Base-by-base conservation (phyloP, 35 echinoderm and acorn worm genomes). In the Patiria miniata region DNA sequence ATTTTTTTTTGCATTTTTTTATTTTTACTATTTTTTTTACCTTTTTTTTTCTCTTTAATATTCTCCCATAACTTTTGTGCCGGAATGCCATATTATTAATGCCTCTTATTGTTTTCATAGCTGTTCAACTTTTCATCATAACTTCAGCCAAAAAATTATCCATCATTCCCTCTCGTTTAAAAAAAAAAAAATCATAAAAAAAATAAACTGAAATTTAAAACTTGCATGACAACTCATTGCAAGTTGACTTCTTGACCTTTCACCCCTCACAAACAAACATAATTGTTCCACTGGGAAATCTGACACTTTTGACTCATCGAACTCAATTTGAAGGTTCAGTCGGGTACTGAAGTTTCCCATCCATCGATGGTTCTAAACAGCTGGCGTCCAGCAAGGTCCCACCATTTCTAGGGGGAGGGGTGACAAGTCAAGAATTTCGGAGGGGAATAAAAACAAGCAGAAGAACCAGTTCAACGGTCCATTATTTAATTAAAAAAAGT, bases 81-180 rank as follows among this genome's bases (percentile, higher is more conserved):
- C 68, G 88, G 88, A 90, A 90, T 90, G 88, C 82, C 53, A 60
- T 90, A 33, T 83, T 77, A 65, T 52, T 18, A 44, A 44, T 80
- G 38, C 44, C 44, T 80, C 78, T 52, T 80, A 80, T 80, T 80
- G 16, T 80, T 40, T 44, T 44, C 18, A 40, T 44, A 80, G 78
- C 39, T 39, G 18, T 80, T 80, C 78, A 80, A 44, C 38, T 52
- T 80, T 80, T 80, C 78, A 80, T 80, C 22, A 52, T 52, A 80
- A 52, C 44, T 40, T 80, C 44, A 80, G 78, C 38, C 78, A 80
- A 80, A n/a, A n/a, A 40, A 44, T 80, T 52, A 80, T n/a, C 78
- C 38, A 80, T 80, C 38, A 40, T 44, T 52, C 78, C 78, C 78
- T 40, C 78, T 44, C 44, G 29, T 7, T 28, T 73, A 73, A 73